Conservation (phyloP, 2,888 invertebrate species). For the Drosophila formosana region DNA sequence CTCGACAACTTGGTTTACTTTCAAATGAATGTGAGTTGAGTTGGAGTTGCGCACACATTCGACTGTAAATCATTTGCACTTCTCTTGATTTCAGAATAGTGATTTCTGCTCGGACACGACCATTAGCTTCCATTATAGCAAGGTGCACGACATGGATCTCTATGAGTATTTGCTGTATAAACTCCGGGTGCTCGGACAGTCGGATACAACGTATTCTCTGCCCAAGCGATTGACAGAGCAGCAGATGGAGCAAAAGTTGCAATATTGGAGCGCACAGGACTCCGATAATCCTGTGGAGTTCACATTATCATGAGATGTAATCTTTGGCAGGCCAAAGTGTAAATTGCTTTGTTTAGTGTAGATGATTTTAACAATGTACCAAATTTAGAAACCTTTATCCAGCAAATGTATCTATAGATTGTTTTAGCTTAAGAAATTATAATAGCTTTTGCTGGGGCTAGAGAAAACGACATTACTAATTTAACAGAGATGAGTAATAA, state of each 20-base stretch:
- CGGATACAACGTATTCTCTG: constrained; percentile 20
- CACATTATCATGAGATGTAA: background rate
- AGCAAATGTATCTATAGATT: background rate
- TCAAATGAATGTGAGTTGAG: constrained; percentile 87
- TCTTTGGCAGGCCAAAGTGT: background rate
- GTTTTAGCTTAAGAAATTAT: no score
- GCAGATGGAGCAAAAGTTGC: constrained; percentile 66
- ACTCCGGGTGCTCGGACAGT: constrained; percentile 36
- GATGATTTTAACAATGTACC: background rate
- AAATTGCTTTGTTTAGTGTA: background rate
- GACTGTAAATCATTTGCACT: no score
- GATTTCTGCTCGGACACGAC: constrained; percentile 97
- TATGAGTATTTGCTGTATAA: constrained; percentile 95
- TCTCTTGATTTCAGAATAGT: constrained; percentile 80
- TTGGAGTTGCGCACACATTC: background rate
- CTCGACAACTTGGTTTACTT: constrained; percentile 97
- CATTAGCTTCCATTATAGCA: constrained; percentile 97
- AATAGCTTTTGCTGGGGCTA: background rate
- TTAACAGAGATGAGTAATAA: no score
- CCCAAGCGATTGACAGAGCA: constrained; percentile 42
- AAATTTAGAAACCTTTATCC: no score
- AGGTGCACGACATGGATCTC: constrained; percentile 96
- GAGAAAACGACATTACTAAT: background rate
- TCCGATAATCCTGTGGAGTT: constrained; percentile 27
- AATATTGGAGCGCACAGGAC: constrained; percentile 59